Evolutionary conservation across 35 echinoderm and acorn worm genomes (phyloP).

Genomic region (Apostichopus parvimensis): DNA sequence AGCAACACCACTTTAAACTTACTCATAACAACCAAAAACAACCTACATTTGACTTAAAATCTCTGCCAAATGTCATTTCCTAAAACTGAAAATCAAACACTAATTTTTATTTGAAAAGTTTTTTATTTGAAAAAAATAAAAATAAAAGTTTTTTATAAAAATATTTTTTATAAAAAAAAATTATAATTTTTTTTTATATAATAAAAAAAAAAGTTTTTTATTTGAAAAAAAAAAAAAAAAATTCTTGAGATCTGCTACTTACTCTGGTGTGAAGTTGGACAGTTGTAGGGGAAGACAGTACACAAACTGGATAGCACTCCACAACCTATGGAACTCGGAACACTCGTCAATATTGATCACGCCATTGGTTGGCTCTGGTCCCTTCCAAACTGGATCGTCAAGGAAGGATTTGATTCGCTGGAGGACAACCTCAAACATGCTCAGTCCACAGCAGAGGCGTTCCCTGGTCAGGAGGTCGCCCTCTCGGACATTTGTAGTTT

Average conservation of each 20-base stretch:
- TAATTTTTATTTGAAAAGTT: too few relatives aligned
- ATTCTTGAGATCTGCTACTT: constrained; percentile 22
- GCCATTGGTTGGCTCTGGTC: constrained; percentile 83
- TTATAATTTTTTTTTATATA: too few relatives aligned
- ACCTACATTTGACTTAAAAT: too few relatives aligned
- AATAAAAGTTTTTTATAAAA: too few relatives aligned
- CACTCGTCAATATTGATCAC: constrained; percentile 99
- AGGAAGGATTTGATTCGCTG: constrained; percentile 92
- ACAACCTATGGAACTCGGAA: constrained; percentile 91
- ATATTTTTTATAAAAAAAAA: too few relatives aligned
- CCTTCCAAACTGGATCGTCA: constrained; percentile 80
- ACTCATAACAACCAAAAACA: too few relatives aligned
- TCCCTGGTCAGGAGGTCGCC: constrained; percentile 92
- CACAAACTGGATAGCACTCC: constrained; percentile 99
- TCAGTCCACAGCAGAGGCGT: constrained; percentile 93
- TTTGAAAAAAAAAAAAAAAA: too few relatives aligned
- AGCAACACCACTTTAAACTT: too few relatives aligned
- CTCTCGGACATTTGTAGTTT: constrained; percentile 76
- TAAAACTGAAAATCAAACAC: too few relatives aligned
- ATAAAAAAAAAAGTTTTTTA: too few relatives aligned
- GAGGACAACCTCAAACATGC: constrained; percentile 93
- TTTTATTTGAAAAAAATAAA: too few relatives aligned
- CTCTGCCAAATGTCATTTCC: too few relatives aligned
- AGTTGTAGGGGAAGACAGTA: constrained; percentile 92
- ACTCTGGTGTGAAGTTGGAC: constrained; percentile 93